phyloP scores from a whole-genome alignment of 2,113 vertebrate species.

The Thalassoma bifasciatum region DNA sequence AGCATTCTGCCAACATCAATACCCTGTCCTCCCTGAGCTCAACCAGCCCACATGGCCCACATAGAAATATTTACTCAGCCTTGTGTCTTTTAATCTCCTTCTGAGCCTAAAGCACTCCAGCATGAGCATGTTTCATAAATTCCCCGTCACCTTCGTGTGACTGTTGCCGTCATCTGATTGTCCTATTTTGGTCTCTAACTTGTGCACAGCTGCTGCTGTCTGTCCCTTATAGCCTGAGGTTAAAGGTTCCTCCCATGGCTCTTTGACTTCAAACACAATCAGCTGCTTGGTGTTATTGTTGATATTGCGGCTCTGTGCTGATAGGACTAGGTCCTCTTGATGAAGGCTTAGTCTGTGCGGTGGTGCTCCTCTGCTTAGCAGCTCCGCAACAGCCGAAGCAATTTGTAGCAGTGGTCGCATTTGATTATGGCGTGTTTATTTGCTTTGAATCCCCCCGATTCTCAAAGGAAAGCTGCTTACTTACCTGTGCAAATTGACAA shows the following conservation, averaged over 20 bases:
- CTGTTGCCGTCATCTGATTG: conserved; percentile 36
- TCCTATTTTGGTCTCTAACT: conserved; percentile 41
- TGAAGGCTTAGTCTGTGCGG: conserved; percentile 54
- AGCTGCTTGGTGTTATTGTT: conserved; percentile 30
- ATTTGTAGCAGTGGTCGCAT: conserved; percentile 62
- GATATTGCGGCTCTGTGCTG: conserved; percentile 56
- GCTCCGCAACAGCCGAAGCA: conserved; percentile 70
- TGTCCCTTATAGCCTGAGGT: conserved; percentile 34
- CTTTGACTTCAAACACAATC: conserved; percentile 48
- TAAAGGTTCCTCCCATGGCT: conserved; percentile 35
- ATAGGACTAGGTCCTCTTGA: conserved; percentile 65
- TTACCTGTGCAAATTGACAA: conserved; percentile 63
- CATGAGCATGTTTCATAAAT: conserved; percentile 36
- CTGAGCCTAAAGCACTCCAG: conserved; percentile 30
- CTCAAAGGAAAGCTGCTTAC: conserved; percentile 64
- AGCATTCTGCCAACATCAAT: conserved; percentile 46
- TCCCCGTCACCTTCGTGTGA: conserved; percentile 35
- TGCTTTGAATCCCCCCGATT: conserved; percentile 56
- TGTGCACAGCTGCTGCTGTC: conserved; percentile 26
- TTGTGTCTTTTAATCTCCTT: conserved; percentile 44
- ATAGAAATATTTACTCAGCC: conserved; percentile 36
- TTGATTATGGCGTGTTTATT: conserved; percentile 74
- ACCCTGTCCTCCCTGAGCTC: conserved; percentile 30
- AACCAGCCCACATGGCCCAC: conserved; percentile 21
- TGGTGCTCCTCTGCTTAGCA: conserved; percentile 51